Base-by-base conservation (phyloP, 1,140 invertebrate species). In the Alviniconcha marisindica region DNA sequence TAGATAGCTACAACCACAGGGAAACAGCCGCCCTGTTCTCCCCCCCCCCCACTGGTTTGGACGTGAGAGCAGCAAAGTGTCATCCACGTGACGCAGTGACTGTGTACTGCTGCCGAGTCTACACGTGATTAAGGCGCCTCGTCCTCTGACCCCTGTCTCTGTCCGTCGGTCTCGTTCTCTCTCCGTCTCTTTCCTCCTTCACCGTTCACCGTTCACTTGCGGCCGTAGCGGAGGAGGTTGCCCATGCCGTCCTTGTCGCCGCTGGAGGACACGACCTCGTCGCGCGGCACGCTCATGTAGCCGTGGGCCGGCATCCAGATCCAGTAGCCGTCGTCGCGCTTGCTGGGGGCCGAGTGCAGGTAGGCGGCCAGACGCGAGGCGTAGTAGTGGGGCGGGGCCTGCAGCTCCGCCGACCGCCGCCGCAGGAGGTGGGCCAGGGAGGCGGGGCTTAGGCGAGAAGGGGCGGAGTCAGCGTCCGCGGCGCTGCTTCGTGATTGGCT, bases 271-370 rank as follows among this genome's bases (percentile, higher is more conserved):
- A 42, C 63, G 14, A 85, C 66, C 38, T 87, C 87, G 40, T 87
- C 84, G 54, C 79, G 78, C 79, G 88, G 87, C 33, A 91, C 88
- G 28, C 89, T 86, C 42, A 91, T 89, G 78, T 91, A 91, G 56
- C 90, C 90, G 71, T 91, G 90, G n/a, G 90, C 89, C 24, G 90
- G 90, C 90, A 91, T 91, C 90, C 90, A 91, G 60, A 91, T 89
- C 89, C 90, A 91, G 76, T 88, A 88, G 18, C 88, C 84, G 44
- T 86, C 86, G 36, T 86, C 89, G 69, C 88, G 51, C 77, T 90
- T 89, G 80, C 71, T 63, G 0, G 87, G 81, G 24, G 71, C 66
- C 44, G 51, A 81, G 38, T 87, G 77, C 24, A 86, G 82, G 84
- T 66, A 85, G 71, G 40, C 82, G 76, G 83, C 82, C 56, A 87